These are phyloP conservation scores for Cottus gobio DNA, from an alignment of 2,113 vertebrate species.

Conservation along the genomic window DNA sequence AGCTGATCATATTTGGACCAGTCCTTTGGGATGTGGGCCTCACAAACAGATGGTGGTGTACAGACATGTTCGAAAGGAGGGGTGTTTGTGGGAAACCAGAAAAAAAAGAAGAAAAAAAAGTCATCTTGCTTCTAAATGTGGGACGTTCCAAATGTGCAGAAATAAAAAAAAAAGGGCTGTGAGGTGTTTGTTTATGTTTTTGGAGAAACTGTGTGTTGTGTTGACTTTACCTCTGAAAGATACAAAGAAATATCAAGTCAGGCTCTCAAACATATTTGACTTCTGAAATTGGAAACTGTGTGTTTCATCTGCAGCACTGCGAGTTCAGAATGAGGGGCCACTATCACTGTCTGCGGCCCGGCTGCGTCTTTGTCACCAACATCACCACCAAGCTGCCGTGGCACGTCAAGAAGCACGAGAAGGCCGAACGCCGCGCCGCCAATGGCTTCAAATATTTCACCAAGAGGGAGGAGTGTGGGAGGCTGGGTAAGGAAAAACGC, in stretches of 20 bases:
- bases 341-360: slow-evolving; percentile 95
- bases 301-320: slow-evolving; percentile 87
- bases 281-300: slow-evolving; percentile 41
- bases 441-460: slow-evolving; percentile 99
- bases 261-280: slow-evolving; percentile 40
- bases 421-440: slow-evolving; percentile 95
- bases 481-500: slow-evolving; percentile 86
- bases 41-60: slow-evolving; percentile 83
- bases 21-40: slow-evolving; percentile 79
- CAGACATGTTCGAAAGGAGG: slow-evolving; percentile 75
- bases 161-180: background rate
- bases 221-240: slow-evolving; percentile 26
- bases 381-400: slow-evolving; percentile 99
- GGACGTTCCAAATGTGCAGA: slow-evolving; percentile 41
- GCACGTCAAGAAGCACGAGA: slow-evolving; percentile 99
- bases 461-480: slow-evolving; percentile 95
- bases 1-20: slow-evolving; percentile 81
- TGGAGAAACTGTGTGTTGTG: background rate
- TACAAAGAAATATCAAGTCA: slow-evolving; percentile 30
- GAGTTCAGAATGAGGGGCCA: slow-evolving; percentile 99
- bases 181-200: slow-evolving; percentile 44
- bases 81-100: slow-evolving; percentile 49
- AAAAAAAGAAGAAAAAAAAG: slow-evolving; percentile 26
- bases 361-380: slow-evolving; percentile 98
- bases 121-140: slow-evolving; percentile 37